Evolutionary conservation across 2,797 vertebrate species (phyloP).

Genomic region (Urosaurus nigricauda): DNA sequence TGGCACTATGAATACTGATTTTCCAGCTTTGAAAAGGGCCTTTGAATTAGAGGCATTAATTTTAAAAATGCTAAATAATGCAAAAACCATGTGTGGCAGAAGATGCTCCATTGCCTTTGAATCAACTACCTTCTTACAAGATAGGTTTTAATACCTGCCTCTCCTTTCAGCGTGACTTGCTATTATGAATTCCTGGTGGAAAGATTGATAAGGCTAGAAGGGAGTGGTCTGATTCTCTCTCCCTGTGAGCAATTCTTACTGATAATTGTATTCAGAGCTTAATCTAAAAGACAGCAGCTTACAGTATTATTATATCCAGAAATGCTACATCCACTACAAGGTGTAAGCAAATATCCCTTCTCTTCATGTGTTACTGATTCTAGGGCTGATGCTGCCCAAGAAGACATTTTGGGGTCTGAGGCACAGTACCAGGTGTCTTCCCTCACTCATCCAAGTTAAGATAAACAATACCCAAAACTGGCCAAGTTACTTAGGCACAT

Average conservation of each 20-base stretch:
- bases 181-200: not conserved
- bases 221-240: not conserved
- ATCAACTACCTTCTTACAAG: not conserved
- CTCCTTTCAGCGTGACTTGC: not conserved
- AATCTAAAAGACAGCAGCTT: not conserved
- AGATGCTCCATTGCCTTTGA: not conserved
- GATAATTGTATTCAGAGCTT: not conserved
- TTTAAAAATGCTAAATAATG: slow-evolving; percentile 9
- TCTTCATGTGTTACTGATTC: not conserved
- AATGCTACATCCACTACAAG: not conserved
- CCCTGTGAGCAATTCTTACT: not conserved
- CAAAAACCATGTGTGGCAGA: not conserved
- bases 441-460: too few relatives aligned
- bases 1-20: slow-evolving; percentile 20
- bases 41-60: not conserved
- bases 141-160: not conserved
- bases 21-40: not conserved
- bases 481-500: too few relatives aligned
- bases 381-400: not conserved
- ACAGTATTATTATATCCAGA: too few relatives aligned
- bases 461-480: too few relatives aligned
- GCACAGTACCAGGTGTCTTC: not conserved
- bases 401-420: not conserved
- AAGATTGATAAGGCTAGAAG: rapidly evolving
- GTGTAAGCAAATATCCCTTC: not conserved